Conservation (phyloP, 2,797 vertebrate genomes). For the Gallirallus australis region DNA sequence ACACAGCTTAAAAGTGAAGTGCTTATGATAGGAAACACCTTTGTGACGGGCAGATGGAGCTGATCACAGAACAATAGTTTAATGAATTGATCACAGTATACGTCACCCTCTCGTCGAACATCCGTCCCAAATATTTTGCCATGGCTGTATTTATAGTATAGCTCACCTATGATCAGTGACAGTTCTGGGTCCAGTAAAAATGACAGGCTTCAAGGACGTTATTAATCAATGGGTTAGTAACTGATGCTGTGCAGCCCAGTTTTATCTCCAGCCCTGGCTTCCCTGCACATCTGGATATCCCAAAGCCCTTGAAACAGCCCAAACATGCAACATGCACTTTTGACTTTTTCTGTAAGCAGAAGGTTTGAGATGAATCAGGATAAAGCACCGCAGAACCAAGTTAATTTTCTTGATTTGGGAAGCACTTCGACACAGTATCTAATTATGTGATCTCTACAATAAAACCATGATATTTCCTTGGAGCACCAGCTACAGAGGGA, state of each 20-base stretch:
- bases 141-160: background rate
- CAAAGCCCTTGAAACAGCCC: background rate
- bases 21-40: background rate
- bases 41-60: background rate
- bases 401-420: background rate
- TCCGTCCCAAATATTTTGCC: background rate
- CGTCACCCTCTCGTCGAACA: background rate
- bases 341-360: background rate
- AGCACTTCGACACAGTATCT: slow-evolving; percentile 30
- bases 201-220: background rate
- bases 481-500: background rate
- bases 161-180: background rate
- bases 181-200: background rate
- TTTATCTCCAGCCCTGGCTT: background rate
- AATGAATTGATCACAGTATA: background rate
- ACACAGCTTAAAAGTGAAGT: background rate
- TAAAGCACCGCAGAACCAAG: background rate
- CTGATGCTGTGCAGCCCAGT: background rate
- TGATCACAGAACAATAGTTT: slow-evolving; percentile 8
- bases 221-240: background rate
- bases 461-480: background rate
- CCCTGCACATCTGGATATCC: background rate
- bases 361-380: background rate
- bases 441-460: background rate
- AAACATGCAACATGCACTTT: background rate